These are phyloP conservation scores for Chrysotoxum bicinctum DNA, from an alignment of 2,888 invertebrate genomes.

Conservation along the genomic window DNA sequence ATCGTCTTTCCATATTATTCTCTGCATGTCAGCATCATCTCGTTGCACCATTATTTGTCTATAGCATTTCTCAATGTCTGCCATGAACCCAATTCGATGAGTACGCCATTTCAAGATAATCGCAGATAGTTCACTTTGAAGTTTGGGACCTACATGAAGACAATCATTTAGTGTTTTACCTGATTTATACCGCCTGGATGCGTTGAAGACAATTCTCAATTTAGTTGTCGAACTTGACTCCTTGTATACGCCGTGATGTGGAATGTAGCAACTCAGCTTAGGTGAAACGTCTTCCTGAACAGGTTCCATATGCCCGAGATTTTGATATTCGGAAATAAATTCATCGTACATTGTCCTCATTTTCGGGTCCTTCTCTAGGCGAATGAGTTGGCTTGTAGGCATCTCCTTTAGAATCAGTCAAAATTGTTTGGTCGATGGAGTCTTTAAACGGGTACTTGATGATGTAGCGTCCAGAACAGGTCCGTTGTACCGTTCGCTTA, in stretches of 20 bases:
- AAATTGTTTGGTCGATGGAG: too few species aligned
- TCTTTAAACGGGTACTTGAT: too few species aligned
- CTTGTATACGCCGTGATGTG: too few species aligned
- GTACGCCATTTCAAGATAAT: slow-evolving; percentile 52
- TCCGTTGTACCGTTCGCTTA: too few species aligned
- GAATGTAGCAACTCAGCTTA: slow-evolving; percentile 1
- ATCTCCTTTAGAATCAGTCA: too few species aligned
- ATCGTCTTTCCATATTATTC: slow-evolving; percentile 50
- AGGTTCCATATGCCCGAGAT: slow-evolving; percentile 29
- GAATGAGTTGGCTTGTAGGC: neutral
- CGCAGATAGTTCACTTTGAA: slow-evolving; percentile 50
- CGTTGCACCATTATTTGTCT: slow-evolving; percentile 53
- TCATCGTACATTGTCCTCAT: slow-evolving; percentile 51
- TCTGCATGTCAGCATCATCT: slow-evolving; percentile 55
- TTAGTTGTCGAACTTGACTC: slow-evolving; percentile 62
- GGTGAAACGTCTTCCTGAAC: slow-evolving; percentile 22
- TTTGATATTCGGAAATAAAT: too few species aligned
- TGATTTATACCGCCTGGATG: slow-evolving; percentile 31
- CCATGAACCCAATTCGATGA: slow-evolving; percentile 63
- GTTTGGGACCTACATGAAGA: slow-evolving; percentile 62
- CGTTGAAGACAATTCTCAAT: slow-evolving; percentile 58
- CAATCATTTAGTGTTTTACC: too few species aligned
- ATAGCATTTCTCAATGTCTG: slow-evolving; percentile 70
- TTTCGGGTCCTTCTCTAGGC: slow-evolving; percentile 38
- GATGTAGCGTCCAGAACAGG: too few species aligned